phyloP scores from a whole-genome alignment of 1,140 invertebrate genomes.

The Nephotettix cincticeps region DNA sequence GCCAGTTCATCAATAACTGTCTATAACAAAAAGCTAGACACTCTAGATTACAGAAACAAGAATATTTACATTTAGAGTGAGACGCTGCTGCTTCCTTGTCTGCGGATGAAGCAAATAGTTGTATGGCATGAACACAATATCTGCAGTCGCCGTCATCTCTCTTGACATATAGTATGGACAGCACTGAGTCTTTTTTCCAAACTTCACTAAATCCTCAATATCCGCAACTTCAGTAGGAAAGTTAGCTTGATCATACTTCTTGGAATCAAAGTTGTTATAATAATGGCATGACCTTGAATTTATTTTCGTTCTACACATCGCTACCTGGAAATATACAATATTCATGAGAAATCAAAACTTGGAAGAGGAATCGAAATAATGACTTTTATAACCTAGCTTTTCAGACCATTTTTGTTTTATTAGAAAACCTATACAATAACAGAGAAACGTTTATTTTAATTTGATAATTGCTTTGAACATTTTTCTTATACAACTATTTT shows the following conservation, averaged over 20 bases:
- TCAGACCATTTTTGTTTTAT: too few relatives aligned
- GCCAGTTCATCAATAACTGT: too few relatives aligned
- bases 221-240: constrained; percentile 73
- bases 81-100: constrained; percentile 32
- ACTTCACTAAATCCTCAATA: constrained; percentile 92
- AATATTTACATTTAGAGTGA: not conserved
- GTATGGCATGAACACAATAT: constrained; percentile 98
- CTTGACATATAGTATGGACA: constrained; percentile 95
- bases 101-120: constrained; percentile 90
- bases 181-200: constrained; percentile 81
- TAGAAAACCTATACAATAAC: too few relatives aligned
- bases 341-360: too few relatives aligned
- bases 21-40: too few relatives aligned
- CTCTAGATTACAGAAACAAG: too few relatives aligned
- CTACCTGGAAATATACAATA: too few relatives aligned
- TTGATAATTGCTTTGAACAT: too few relatives aligned
- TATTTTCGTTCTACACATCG: constrained; percentile 34
- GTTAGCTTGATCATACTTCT: constrained; percentile 25
- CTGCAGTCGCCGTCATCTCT: constrained; percentile 80
- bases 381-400: too few relatives aligned
- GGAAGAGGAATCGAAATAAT: too few relatives aligned
- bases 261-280: constrained; percentile 37
- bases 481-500: too few relatives aligned
- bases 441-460: too few relatives aligned
- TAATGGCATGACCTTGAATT: constrained; percentile 36